Percentiles rank a stretch among this genome's conserved stretches.
Evolutionary conservation across 2,797 vertebrate species (phyloP).

Genomic region (Adrianichthys oophorus): DNA sequence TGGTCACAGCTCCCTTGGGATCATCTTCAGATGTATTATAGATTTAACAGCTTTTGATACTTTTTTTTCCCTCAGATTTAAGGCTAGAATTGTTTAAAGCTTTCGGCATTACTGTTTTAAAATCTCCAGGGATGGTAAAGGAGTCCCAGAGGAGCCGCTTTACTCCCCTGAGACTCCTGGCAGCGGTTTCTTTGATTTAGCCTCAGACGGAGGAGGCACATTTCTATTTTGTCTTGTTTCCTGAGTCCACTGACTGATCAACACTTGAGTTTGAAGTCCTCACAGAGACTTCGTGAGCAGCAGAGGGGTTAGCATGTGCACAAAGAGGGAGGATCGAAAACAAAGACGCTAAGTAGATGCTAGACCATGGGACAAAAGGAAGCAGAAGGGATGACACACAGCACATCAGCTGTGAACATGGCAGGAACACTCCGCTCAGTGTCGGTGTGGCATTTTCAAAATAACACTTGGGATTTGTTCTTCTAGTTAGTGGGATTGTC

Average conservation of each 20-base stretch:
- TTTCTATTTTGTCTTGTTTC: no score
- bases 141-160: slow-evolving; percentile 19
- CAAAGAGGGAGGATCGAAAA: neutral
- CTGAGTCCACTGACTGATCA: no score
- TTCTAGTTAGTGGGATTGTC: slow-evolving; percentile 1
- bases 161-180: slow-evolving; percentile 21
- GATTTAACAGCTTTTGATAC: slow-evolving; percentile 24
- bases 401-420: slow-evolving; percentile 14
- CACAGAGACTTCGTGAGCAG: slow-evolving; percentile 1
- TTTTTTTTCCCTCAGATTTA: neutral
- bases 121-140: slow-evolving; percentile 6
- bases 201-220: slow-evolving; percentile 3
- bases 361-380: neutral
- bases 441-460: slow-evolving; percentile 6
- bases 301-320: slow-evolving; percentile 2
- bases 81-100: slow-evolving; percentile 13
- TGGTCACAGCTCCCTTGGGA: slow-evolving; percentile 14
- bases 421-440: slow-evolving; percentile 20
- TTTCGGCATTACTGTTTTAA: slow-evolving; percentile 10
- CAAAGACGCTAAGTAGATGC: neutral
- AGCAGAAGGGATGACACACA: slow-evolving; percentile 12
- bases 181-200: slow-evolving; percentile 15
- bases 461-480: slow-evolving; percentile 22
- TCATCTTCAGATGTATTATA: slow-evolving; percentile 16
- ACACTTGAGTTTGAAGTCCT: neutral